These are phyloP conservation scores for Trilocha varians DNA, from an alignment of 2,888 invertebrate species.

Conservation along the genomic window DNA sequence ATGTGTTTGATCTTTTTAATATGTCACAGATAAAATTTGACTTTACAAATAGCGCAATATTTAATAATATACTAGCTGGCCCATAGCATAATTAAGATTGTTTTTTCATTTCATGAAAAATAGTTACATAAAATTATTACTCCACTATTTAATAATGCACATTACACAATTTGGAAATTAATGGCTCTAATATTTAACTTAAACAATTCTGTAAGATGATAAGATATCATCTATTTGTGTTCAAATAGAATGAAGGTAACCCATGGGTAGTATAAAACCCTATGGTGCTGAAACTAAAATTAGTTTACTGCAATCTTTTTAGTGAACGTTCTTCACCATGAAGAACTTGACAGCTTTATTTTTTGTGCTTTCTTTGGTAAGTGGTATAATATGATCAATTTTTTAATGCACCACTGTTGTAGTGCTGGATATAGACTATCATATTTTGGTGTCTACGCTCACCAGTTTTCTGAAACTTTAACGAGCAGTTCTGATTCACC, in stretches of 20 bases:
- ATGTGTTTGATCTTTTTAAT: too few species aligned
- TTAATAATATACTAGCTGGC: too few species aligned
- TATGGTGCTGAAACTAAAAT: not conserved
- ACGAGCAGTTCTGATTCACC: too few species aligned
- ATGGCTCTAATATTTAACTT: not conserved
- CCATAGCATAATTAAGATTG: too few species aligned
- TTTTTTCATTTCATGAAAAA: too few species aligned
- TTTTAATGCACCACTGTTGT: too few species aligned
- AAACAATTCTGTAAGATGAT: not conserved
- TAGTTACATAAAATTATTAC: too few species aligned
- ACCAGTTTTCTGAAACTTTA: too few species aligned
- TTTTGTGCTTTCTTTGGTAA: not conserved
- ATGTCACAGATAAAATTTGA: too few species aligned
- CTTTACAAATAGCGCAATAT: too few species aligned
- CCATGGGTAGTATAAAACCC: not conserved
- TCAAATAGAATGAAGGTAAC: not conserved
- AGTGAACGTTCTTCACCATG: not conserved
- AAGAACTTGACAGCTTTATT: not conserved
- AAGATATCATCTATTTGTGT: not conserved
- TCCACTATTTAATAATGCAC: not conserved
- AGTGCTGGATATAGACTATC: too few species aligned
- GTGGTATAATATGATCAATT: not conserved
- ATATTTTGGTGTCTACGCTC: too few species aligned
- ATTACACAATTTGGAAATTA: not conserved
- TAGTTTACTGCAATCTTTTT: not conserved